Conservation (phyloP, 2,888 invertebrate genomes). For the Lasius platythorax region DNA sequence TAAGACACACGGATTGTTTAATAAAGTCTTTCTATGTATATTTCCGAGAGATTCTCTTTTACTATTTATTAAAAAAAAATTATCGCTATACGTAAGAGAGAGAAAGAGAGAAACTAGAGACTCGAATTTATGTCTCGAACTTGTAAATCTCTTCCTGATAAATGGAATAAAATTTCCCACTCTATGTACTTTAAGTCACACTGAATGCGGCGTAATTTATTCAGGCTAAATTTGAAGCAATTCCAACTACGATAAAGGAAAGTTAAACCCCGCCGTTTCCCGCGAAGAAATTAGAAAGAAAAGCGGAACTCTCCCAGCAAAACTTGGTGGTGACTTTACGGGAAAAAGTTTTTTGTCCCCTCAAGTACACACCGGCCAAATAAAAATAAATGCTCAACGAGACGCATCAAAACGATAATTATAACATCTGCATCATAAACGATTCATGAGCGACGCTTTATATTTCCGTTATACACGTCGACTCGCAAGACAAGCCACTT, state of each 20-base stretch:
- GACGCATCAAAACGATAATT: constrained; percentile 25
- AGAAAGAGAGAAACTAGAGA: not conserved
- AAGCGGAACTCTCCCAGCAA: constrained; percentile 36
- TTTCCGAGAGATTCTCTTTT: not conserved
- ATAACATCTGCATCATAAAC: constrained; percentile 31
- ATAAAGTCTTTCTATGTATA: too few relatives aligned
- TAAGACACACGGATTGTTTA: not conserved
- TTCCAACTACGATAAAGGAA: constrained; percentile 54
- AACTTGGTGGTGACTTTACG: constrained; percentile 39
- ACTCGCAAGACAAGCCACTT: not conserved
- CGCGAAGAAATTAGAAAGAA: constrained; percentile 60
- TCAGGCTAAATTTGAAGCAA: constrained; percentile 50
- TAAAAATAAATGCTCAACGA: constrained; percentile 48
- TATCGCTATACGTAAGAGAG: not conserved
- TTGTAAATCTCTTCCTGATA: constrained; percentile 46
- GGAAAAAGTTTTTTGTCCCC: constrained; percentile 36
- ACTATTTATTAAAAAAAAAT: constrained; percentile 16
- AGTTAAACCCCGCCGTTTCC: constrained; percentile 38
- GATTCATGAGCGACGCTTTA: constrained; percentile 4
- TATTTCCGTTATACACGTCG: not conserved
- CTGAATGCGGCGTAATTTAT: constrained; percentile 48
- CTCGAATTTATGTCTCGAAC: constrained; percentile 35
- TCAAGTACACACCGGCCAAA: not conserved
- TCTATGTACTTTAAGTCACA: constrained; percentile 45
- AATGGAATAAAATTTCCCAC: constrained; percentile 46